Evolutionary conservation across 2,888 invertebrate species (phyloP).

Genomic region (Drosophila engyochracea): DNA sequence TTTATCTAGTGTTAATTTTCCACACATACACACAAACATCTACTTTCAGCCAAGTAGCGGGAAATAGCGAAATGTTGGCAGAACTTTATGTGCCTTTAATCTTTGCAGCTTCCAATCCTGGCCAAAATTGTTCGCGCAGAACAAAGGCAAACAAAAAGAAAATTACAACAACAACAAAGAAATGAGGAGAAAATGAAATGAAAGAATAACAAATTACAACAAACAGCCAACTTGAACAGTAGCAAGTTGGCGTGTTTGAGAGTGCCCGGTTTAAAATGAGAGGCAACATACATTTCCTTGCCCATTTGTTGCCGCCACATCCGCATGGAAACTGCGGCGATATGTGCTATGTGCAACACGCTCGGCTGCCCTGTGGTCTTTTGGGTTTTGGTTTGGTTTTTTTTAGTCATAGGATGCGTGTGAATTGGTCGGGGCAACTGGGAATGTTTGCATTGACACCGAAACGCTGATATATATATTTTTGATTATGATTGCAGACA

Average conservation of each 20-base stretch:
- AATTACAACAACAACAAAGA: conserved; percentile 12
- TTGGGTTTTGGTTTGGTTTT: conserved; percentile 4
- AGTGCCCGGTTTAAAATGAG: conserved; percentile 11
- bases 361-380: conserved; percentile 40
- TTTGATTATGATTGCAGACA: conserved; percentile 26
- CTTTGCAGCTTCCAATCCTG: conserved; percentile 54
- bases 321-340: conserved; percentile 55
- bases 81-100: conserved; percentile 54
- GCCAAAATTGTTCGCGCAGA: conserved; percentile 53
- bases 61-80: conserved; percentile 52
- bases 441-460: conserved; percentile 12
- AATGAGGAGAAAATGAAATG: neutral
- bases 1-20: conserved; percentile 63
- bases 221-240: conserved; percentile 52
- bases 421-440: conserved; percentile 22
- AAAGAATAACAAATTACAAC: conserved; percentile 35
- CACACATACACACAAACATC: conserved; percentile 4
- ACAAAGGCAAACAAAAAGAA: conserved; percentile 46
- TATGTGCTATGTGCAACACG: conserved; percentile 51
- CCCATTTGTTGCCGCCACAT: conserved; percentile 59
- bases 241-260: conserved; percentile 5
- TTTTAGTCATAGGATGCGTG: conserved; percentile 22
- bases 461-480: neutral
- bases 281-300: conserved; percentile 46
- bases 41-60: conserved; percentile 49